Base-by-base conservation (phyloP, 2,797 vertebrate genomes). In the Tolypeutes matacus region DNA sequence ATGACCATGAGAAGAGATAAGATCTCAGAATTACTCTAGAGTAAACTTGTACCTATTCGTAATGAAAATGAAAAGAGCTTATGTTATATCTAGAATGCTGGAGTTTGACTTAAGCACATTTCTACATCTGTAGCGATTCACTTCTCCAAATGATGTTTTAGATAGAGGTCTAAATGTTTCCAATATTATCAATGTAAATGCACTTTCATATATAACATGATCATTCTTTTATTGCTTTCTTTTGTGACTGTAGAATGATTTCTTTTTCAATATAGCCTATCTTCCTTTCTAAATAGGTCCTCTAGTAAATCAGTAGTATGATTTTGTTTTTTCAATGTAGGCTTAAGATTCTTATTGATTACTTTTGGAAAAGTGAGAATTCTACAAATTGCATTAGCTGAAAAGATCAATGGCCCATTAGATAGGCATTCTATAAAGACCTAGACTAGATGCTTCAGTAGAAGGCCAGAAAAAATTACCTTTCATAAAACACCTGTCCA, bases 351-450 rank as follows among this genome's bases (percentile, higher is more conserved):
- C 49, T 92, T 97, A 97, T 96, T 97, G 97, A 97, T 97, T 97
- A 95, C 93, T 94, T 97, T 89, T 97, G 95, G 67, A 97, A 94
- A 95, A 96, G 84, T 21, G 27, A 95, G 94, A 93, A 86, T 96
- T 73, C 69, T 95, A 96, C 95, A 97, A 97, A 97, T 96, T 95
- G 77, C 91, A 96, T 97, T 97, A 97, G 86, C 89, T 94, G 81
- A 94, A 96, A 97, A 96, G 91, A 97, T 97, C 97, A 97, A 97
- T 97, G 94, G 49, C n/a, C 89, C 93, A 93, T 96, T 97, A 95
- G 91, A 72, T 78, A 85, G 62, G 64, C 93, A 93, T 97, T 97
- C 96, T 97, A 96, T 97, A 96, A 96, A 97, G 95, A 95, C 91
- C 83, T 97, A 94, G 29, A 91, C 53, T 89, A 84, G 94, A 95